Percentiles rank a stretch among this genome's conserved stretches.
Conservation (phyloP, 92 coral and sea anemone species). For the Siderastrea radians region DNA sequence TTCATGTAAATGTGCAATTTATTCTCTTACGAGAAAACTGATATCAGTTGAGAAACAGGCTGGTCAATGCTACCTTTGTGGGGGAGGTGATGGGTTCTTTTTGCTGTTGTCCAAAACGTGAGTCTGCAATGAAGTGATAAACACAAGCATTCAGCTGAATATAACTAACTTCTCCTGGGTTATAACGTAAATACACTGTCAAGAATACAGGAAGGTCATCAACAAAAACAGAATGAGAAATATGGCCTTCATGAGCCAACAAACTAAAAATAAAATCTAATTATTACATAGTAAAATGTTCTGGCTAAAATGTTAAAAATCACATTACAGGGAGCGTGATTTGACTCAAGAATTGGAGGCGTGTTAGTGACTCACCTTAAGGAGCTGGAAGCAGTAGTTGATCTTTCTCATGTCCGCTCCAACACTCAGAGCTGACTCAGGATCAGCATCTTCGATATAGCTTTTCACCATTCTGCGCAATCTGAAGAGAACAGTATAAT, state of each 20-base stretch:
- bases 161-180: too few species aligned
- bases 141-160: neutral
- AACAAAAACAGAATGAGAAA: too few species aligned
- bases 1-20: too few species aligned
- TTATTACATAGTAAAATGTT: too few species aligned
- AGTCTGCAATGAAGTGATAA: slow-evolving; percentile 52
- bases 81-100: slow-evolving; percentile 75
- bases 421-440: slow-evolving; percentile 84
- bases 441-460: slow-evolving; percentile 90
- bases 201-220: too few species aligned
- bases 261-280: too few species aligned
- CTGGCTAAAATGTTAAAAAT: too few species aligned
- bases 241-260: too few species aligned
- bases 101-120: slow-evolving; percentile 80
- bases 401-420: slow-evolving; percentile 99
- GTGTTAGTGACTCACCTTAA: slow-evolving; percentile 70
- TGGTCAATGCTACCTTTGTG: slow-evolving; percentile 28
- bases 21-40: too few species aligned
- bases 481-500: slow-evolving; percentile 43
- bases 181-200: too few species aligned
- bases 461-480: slow-evolving; percentile 82
- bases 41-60: neutral
- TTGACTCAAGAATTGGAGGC: neutral
- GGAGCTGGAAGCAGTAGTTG: slow-evolving; percentile 81
- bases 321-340: too few species aligned